Conservation (phyloP, 2,888 invertebrate species). For the Petrolisthes manimaculis region DNA sequence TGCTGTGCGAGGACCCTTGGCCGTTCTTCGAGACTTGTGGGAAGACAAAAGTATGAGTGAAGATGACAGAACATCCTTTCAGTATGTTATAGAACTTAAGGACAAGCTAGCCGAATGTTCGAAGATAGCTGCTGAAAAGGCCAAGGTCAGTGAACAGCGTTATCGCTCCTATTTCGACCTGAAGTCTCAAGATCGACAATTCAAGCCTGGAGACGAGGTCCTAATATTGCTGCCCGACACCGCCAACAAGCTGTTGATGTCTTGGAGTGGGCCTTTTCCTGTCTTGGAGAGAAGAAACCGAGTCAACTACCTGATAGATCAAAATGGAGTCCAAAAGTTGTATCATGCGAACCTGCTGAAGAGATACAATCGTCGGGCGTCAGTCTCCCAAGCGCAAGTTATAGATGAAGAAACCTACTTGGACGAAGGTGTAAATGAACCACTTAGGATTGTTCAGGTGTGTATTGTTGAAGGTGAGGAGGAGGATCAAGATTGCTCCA, state of each 20-base stretch:
- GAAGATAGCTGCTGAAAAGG: constrained; percentile 6
- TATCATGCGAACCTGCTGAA: constrained; percentile 31
- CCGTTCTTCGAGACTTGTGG: constrained; percentile 20
- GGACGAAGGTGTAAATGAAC: background rate
- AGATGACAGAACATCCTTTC: constrained; percentile 8
- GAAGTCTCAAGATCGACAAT: constrained; percentile 15
- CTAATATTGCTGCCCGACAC: constrained; percentile 21
- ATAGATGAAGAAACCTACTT: background rate
- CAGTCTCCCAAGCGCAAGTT: background rate
- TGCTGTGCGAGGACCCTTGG: constrained; percentile 15
- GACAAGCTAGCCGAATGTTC: constrained; percentile 10
- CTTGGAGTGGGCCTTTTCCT: constrained; percentile 24
- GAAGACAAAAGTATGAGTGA: background rate
- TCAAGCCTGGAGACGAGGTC: constrained; percentile 14
- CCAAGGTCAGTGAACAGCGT: background rate
- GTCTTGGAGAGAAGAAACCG: constrained; percentile 13
- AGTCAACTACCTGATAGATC: constrained; percentile 24
- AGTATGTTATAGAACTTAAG: constrained; percentile 15
- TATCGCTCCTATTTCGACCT: constrained; percentile 21
- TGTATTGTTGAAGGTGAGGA: background rate
- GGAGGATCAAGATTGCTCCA: background rate
- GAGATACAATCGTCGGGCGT: background rate
- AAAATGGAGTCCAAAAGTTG: background rate
- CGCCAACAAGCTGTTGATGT: constrained; percentile 15
- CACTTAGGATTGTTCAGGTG: background rate